Conservation (phyloP, 2,113 vertebrate species). For the Butorides virescens region DNA sequence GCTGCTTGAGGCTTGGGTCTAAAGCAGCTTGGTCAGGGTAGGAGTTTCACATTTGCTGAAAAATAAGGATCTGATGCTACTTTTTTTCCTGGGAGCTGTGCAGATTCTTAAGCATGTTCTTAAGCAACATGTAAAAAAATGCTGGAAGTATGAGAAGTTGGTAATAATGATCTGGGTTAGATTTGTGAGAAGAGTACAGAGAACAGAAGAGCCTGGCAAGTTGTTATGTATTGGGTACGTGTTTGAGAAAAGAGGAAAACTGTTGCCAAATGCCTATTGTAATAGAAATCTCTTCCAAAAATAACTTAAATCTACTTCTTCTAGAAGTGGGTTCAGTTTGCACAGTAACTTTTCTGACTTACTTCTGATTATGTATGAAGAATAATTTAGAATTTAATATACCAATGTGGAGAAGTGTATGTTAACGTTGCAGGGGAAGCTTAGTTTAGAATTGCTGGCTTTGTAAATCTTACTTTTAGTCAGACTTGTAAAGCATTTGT, state of each 20-base stretch:
- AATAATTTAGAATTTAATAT: neutral
- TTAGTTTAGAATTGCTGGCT: neutral
- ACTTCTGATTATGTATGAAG: neutral
- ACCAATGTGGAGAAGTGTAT: neutral
- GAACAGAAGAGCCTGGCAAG: neutral
- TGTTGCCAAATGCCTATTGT: neutral
- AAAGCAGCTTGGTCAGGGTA: neutral
- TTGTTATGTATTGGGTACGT: neutral
- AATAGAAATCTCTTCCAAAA: neutral
- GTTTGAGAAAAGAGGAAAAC: neutral
- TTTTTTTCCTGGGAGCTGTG: neutral
- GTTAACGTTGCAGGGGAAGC: neutral
- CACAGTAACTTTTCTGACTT: neutral
- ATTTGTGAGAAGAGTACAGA: neutral
- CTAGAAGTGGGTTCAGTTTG: neutral
- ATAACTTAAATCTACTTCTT: neutral
- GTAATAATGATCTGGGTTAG: neutral
- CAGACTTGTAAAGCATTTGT: neutral
- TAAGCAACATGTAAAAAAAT: neutral
- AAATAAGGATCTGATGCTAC: neutral
- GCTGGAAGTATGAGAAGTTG: neutral
- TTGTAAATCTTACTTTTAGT: neutral
- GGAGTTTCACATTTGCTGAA: neutral
- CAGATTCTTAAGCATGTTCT: neutral
- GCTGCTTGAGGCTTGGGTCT: neutral